These are phyloP conservation scores for Sebastes diaconus DNA, from an alignment of 2,797 vertebrate genomes.

Conservation along the genomic window DNA sequence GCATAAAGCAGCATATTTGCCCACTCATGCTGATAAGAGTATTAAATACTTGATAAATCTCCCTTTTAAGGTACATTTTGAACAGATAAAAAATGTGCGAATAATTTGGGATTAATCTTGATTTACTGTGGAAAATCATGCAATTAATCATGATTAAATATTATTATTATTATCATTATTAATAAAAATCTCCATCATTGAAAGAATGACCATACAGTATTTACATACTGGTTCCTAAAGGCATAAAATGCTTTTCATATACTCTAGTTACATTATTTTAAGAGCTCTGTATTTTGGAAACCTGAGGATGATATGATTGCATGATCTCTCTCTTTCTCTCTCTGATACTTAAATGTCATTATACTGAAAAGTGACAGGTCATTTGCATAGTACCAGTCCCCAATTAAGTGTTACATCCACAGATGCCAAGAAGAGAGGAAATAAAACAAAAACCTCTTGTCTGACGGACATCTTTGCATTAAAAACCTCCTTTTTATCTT, in stretches of 20 bases:
- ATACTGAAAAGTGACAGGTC: slow-evolving; percentile 2
- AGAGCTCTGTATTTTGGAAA: not conserved
- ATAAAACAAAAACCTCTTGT: not conserved
- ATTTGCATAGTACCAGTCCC: slow-evolving; percentile 15
- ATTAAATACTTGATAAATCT: no score
- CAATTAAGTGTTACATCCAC: slow-evolving; percentile 2
- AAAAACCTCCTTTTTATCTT: not conserved
- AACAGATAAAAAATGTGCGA: no score
- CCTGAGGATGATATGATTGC: not conserved
- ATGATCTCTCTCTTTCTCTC: not conserved
- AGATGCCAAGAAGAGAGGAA: not conserved
- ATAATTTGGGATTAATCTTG: no score
- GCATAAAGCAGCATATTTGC: no score
- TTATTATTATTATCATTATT: no score
- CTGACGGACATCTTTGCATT: not conserved
- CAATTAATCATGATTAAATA: no score
- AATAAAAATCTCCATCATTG: no score
- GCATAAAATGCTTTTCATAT: not conserved
- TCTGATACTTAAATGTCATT: not conserved
- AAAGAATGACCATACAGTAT: not conserved
- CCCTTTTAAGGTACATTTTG: no score
- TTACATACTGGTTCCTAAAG: not conserved
- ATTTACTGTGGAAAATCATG: no score
- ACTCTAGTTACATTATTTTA: not conserved
- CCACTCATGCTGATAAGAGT: no score